Percentiles rank a stretch among this genome's conserved stretches.
Evolutionary conservation across 2,797 vertebrate species (phyloP).

Genomic region (Botia almorhae): DNA sequence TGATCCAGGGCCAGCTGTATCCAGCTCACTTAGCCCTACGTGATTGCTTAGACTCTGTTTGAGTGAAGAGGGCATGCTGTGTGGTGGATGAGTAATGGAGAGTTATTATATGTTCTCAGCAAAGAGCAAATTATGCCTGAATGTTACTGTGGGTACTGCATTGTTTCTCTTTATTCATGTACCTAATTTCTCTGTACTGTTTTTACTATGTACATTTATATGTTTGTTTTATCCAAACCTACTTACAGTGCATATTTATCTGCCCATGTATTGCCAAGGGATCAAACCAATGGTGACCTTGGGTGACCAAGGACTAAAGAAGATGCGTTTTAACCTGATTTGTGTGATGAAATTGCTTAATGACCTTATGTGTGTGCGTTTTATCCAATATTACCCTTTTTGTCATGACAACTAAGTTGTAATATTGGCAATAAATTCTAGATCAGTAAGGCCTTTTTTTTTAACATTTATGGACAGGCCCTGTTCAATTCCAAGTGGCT

Average conservation of each 20-base stretch:
- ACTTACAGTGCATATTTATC: neutral
- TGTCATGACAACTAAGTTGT: too few relatives aligned
- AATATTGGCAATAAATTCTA: too few relatives aligned
- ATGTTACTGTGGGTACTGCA: neutral
- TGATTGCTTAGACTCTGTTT: neutral
- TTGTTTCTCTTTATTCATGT: neutral
- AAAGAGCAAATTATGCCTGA: conserved; percentile 9
- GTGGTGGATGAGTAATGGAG: conserved; percentile 8
- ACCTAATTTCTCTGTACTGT: neutral
- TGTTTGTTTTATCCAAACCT: neutral
- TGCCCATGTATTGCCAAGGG: too few relatives aligned
- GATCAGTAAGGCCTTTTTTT: too few relatives aligned
- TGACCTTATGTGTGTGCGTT: too few relatives aligned
- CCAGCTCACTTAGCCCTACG: neutral
- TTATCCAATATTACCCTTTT: too few relatives aligned
- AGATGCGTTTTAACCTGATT: too few relatives aligned
- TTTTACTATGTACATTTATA: neutral
- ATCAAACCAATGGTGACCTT: too few relatives aligned
- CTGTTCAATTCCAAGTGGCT: too few relatives aligned
- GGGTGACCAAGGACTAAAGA: too few relatives aligned
- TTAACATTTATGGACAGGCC: too few relatives aligned
- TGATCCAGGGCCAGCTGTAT: conserved; percentile 7
- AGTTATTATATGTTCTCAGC: conserved; percentile 7
- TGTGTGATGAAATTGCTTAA: too few relatives aligned
- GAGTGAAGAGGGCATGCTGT: neutral